Evolutionary conservation across 2,888 invertebrate genomes (phyloP).

Genomic region (Leucophenga montana): DNA sequence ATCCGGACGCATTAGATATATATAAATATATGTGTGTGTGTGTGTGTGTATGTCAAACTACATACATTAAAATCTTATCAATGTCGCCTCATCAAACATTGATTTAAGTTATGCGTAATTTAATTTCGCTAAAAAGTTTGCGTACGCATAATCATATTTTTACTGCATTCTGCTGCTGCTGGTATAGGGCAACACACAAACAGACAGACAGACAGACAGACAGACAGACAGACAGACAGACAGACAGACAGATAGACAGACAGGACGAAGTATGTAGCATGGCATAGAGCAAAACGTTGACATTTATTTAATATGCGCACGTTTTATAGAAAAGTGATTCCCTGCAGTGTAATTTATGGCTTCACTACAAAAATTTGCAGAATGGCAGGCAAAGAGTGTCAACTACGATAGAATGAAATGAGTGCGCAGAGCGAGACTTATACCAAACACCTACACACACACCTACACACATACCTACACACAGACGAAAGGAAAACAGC

Average conservation of each 20-base stretch:
- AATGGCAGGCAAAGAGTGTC: background rate
- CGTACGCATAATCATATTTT: slow-evolving; percentile 50
- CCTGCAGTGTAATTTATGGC: slow-evolving; percentile 66
- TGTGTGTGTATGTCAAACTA: no score
- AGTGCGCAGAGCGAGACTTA: background rate
- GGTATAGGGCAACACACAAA: slow-evolving; percentile 35
- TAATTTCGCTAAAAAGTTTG: slow-evolving; percentile 56
- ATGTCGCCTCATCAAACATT: slow-evolving; percentile 23
- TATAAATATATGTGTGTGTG: no score
- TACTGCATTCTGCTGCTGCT: no score
- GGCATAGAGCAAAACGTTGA: slow-evolving; percentile 42
- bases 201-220: slow-evolving; percentile 40
- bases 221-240: slow-evolving; percentile 38
- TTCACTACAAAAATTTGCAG: slow-evolving; percentile 57
- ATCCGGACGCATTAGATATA: no score
- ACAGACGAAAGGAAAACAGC: slow-evolving; percentile 23
- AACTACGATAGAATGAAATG: slow-evolving; percentile 26
- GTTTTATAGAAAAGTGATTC: slow-evolving; percentile 68
- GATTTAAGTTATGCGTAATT: slow-evolving; percentile 61
- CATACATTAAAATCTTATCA: slow-evolving; percentile 9
- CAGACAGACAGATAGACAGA: slow-evolving; percentile 40
- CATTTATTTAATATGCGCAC: slow-evolving; percentile 67
- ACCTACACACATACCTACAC: slow-evolving; percentile 40
- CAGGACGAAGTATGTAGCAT: slow-evolving; percentile 18
- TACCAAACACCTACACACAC: slow-evolving; percentile 23